Conservation (phyloP, 2,797 vertebrate genomes). For the Siniperca undulata region DNA sequence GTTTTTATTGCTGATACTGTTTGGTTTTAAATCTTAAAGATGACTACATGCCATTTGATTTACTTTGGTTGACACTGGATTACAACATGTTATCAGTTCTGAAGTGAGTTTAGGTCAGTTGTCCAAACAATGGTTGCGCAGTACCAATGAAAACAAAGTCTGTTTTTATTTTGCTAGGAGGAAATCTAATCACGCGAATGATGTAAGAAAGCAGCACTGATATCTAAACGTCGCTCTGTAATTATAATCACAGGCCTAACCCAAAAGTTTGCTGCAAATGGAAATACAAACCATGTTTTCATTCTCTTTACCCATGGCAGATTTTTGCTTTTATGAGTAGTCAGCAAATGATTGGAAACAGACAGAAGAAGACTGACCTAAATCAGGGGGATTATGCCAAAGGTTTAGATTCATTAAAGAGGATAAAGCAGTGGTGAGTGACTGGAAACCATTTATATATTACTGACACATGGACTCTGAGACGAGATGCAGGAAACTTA, state of each 20-base stretch:
- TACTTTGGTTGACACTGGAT: conserved; percentile 35
- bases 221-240: conserved; percentile 53
- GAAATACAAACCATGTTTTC: conserved; percentile 74
- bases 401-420: conserved; percentile 66
- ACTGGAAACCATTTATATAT: conserved; percentile 61
- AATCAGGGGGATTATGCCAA: conserved; percentile 56
- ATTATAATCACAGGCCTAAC: conserved; percentile 74
- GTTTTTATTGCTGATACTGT: conserved; percentile 40
- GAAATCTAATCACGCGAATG: conserved; percentile 67
- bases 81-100: conserved; percentile 32
- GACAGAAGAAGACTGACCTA: conserved; percentile 60
- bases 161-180: conserved; percentile 63
- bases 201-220: conserved; percentile 56
- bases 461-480: conserved; percentile 33
- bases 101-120: conserved; percentile 41
- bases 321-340: conserved; percentile 64
- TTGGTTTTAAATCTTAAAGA: conserved; percentile 9
- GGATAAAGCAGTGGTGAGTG: conserved; percentile 49
- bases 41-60: conserved; percentile 43
- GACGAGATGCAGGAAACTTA: conserved; percentile 24
- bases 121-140: conserved; percentile 38
- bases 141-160: conserved; percentile 59
- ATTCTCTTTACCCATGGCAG: conserved; percentile 53
- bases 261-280: conserved; percentile 62
- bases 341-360: conserved; percentile 78